These are phyloP conservation scores for Threskiornis aethiopicus DNA, from an alignment of 2,797 vertebrate genomes.

Conservation along the genomic window DNA sequence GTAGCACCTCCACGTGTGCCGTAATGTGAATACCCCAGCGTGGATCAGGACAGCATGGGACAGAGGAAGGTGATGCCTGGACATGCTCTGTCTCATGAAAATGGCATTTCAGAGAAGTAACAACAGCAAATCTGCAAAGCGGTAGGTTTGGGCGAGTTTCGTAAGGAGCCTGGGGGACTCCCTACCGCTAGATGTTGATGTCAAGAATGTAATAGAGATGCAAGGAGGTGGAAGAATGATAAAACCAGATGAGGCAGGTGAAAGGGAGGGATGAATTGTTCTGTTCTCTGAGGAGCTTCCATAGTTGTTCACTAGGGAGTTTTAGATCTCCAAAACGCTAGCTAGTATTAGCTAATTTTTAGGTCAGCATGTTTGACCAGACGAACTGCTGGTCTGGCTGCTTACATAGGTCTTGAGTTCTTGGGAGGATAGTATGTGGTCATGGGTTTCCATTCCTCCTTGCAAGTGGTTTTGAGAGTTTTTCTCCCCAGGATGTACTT, in stretches of 20 bases:
- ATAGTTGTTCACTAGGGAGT: background rate
- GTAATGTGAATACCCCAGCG: rapidly evolving
- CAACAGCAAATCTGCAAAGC: background rate
- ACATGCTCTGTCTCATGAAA: background rate
- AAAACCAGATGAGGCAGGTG: background rate
- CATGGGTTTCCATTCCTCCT: background rate
- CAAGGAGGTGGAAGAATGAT: background rate
- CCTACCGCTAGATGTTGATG: background rate
- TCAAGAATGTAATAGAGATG: background rate
- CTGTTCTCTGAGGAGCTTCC: background rate
- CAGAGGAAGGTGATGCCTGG: background rate
- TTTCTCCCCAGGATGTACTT: background rate
- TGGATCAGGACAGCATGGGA: background rate
- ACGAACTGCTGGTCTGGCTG: background rate
- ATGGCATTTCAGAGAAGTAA: background rate
- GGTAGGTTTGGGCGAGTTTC: background rate
- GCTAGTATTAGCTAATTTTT: background rate
- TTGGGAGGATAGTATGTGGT: background rate
- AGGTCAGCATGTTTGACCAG: background rate
- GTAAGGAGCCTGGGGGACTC: background rate
- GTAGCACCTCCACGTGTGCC: background rate
- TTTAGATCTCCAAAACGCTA: background rate
- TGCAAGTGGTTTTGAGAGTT: background rate
- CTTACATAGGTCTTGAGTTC: background rate
- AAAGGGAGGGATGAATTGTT: background rate